Base-by-base conservation (phyloP, 2,113 vertebrate genomes). In the Mormoops blainvillei region DNA sequence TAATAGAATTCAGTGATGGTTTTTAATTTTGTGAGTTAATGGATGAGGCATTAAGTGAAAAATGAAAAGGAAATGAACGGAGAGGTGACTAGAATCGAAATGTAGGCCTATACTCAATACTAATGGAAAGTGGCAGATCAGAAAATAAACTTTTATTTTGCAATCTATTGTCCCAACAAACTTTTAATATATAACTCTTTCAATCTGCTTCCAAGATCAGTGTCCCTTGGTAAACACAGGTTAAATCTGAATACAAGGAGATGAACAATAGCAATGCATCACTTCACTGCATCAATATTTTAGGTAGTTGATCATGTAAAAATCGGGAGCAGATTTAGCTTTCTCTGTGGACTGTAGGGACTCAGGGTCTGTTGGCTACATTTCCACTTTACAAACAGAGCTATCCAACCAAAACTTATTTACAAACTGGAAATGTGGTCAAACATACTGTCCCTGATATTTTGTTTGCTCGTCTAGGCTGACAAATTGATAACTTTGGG, bases 131-230 rank as follows among this genome's bases (percentile, higher is more conserved):
- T 74, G 3, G 50, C 36, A 92, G 13, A 61, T n/a, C n/a, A 71
- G 52, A 98, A 97, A 95, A 67, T 97, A 97, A 48, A 96, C 10
- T 94, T 98, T 95, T 93, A 97, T 82, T 98, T 97, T 97, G 28
- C 36, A 96, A 93, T 91, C 94, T 97, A 38, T 95, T 96, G 80
- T 93, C 89, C 56, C 87, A 97, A 87, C 90, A 88, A 97, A 82
- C 92, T 94, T 96, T 93, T 92, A 52, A 95, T 84, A 58, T 48
- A 54, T 84, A 43, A 97, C 94, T 70, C 4, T 96, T 97, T 94
- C 68, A 28, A 2, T 56, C 83, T 76, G 45, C 31, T 97, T 96
- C 52, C 90, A 83, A 85, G 67, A 56, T 93, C 48, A 95, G 1
- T 67, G 33, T 87, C 16, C 0, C 83, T 98, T 95, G 95, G 92